Base-by-base conservation (phyloP, 2,113 vertebrate genomes). In the Ictidomys tridecemlineatus region DNA sequence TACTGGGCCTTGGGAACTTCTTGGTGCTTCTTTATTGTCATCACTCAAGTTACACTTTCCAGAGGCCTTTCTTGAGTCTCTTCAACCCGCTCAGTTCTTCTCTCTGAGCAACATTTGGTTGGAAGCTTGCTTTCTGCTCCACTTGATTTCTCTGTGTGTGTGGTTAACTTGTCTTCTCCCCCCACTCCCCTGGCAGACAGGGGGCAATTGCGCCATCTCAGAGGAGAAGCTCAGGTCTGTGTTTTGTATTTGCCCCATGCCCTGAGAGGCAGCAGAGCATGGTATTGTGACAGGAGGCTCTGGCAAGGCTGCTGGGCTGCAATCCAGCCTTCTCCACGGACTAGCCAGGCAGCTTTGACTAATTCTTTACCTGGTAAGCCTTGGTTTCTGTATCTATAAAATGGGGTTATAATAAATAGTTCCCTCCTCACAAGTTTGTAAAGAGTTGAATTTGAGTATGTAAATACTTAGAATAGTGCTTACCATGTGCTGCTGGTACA, bases 401-500 rank as follows among this genome's bases (percentile, higher is more conserved):
- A n/a, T 53, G 65, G 45, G 22, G 12, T 86, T 28, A 18, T 32
- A 32, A 37, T 32, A 32, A n/a, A 37, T 32, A 22, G 17, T 5
- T 14, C 14, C 8, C 11, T 26, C 34, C 32, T 90, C 37, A 39
- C 26, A 37, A 39, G 53, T 53, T 37, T 32, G 48, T 20, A 53
- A 24, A 56, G 53, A 73, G 14, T 2, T 74, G 58, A 89, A 28
- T 20, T 37, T 76, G 30, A 13, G 26, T 17, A 17, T 48, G 32
- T 16, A 17, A 77, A 51, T 4, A 0, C 86, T 22, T 17, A 74
- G n/a, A n/a, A 26, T 13, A 78, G 45, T 22, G 42, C n/a, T 61
- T 26, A 42, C 5, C 0, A 0, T 9, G 32, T 56, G 82, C n/a
- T n/a, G n/a, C 51, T 8, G 12, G 79, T 6, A 0, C 0, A 0